Evolutionary conservation across 2,888 invertebrate species (phyloP), one percentile per base, ranked within the genome.

Genomic region (Polyommatus iphigenia): DNA sequence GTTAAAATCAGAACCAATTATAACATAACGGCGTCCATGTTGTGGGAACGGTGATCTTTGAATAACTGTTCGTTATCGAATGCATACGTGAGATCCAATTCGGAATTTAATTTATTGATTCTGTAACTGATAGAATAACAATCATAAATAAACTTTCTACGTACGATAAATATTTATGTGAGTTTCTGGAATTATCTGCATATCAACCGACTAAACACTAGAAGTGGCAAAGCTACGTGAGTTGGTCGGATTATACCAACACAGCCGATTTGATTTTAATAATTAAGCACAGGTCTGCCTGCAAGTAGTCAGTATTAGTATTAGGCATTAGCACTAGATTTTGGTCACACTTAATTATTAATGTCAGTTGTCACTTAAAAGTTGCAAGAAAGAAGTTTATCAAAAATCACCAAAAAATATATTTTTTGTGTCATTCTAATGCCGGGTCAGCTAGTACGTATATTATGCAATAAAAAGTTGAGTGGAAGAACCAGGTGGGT

Each of bases 41-140:
- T 75, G 54, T 75, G 75, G 75, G 75, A 75, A 75, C 75, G 75
- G 75, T 75, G 75, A 54, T 75, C 75, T 24, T 75, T 29, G 18
- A 29, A 50, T 75, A 75, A 75, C 75, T 46, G 75, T 75, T 20
- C 20, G 10, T 46, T 75, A 75, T 75, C 54, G 54, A 29, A 75
- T 7, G 46, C 41, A 41, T 73, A 46, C 41, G 75, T 29, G 67
- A 62, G 24, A 62, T 62, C 24, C 7, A 24, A 18, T 67, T 67
- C 20, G 67, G 29, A 67, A 13, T 67, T 67, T 2, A 67, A 67
- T 67, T 67, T 67, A 67, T 67, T 32, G 67, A 18, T 32, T 29
- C 67, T 67, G 15, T 29, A 67, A 67, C 29, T 29, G 29, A 29
- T 67, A 67, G 67, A 67, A 32, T 32, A 67, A 32, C 67, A 32